Evolutionary conservation across 2,797 vertebrate species (phyloP), one percentile per base, ranked within the genome.

Genomic region (Lepilemur ruficaudatus): DNA sequence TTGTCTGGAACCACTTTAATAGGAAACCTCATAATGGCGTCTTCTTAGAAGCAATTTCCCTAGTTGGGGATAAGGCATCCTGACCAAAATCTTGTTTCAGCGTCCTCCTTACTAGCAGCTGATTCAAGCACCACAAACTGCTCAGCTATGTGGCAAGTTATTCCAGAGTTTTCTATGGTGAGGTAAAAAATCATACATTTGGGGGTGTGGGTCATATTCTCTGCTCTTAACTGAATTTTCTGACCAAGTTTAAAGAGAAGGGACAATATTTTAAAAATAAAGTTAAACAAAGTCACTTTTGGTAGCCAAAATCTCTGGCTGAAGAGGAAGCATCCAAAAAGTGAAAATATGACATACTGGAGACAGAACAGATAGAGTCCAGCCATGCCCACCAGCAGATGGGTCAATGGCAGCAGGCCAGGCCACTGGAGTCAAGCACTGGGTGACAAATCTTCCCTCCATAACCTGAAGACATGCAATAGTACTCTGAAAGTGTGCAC

Each of bases 1-100:
- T 97, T 97, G 70, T 93, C 52, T 92, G 28, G 69, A 96, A 78
- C 35, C 35, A 93, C 69, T 46, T 43, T 96, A 95, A 93, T 93
- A 96, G 80, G 80, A 97, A 96, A 93, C 17, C 70, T 61, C 25
- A 91, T 57, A 46, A 61, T 75, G 84, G 87, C 67, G n/a, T 7
- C 70, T 89, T 89, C 55, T 84, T 93, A 25, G 46, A 96, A 95
- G 65, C 57, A 73, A 35, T 73, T 75, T 96, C 41, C 43, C 59
- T 89, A 67, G 75, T 69, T 91, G 76, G 17, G 7, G 11, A 72
- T 48, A 48, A 87, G 8, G 41, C 61, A 18, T 93, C 23, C 25
- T 88, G 38, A 91, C 88, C 52, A 95, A 79, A 92, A 52, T 28
- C 13, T 89, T 93, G 86, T 23, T 38, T 86, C 65, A 76, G 32